phyloP scores from a whole-genome alignment of 92 coral and sea anemone species.

The Blastomussa wellsi region DNA sequence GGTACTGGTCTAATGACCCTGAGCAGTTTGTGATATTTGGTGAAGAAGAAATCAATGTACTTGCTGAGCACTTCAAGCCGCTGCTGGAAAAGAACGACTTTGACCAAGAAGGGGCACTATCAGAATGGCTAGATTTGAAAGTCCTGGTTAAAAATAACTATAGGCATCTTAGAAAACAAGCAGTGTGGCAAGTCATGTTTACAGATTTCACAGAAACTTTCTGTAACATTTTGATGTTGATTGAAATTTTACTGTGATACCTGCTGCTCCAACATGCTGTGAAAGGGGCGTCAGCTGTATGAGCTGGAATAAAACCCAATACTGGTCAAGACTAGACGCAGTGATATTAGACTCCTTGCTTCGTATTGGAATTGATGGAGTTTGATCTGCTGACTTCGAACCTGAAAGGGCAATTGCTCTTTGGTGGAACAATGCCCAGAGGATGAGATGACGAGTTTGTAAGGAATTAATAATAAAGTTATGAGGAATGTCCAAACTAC shows the following conservation, averaged over 20 bases:
- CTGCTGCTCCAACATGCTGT: conserved; percentile 30
- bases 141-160: conserved; percentile 23
- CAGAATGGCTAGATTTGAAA: conserved; percentile 22
- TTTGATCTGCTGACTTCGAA: conserved; percentile 36
- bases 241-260: not conserved
- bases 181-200: conserved; percentile 47
- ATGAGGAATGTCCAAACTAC: too few relatives aligned
- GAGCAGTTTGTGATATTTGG: conserved; percentile 17
- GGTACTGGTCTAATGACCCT: conserved; percentile 17
- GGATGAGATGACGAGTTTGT: conserved; percentile 26
- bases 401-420: too few relatives aligned
- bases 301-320: conserved; percentile 46
- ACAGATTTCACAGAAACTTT: conserved; percentile 41
- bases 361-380: conserved; percentile 46
- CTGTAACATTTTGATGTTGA: conserved; percentile 15
- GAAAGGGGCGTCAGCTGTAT: conserved; percentile 54
- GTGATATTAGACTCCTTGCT: conserved; percentile 43
- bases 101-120: conserved; percentile 6
- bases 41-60: conserved; percentile 26
- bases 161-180: conserved; percentile 34
- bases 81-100: conserved; percentile 31
- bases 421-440: conserved; percentile 36
- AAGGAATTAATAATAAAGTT: conserved; percentile 12
- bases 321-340: conserved; percentile 49
- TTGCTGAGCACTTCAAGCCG: conserved; percentile 25